Evolutionary conservation across 2,888 invertebrate genomes (phyloP).

Genomic region (Notocelia uddmanniana): DNA sequence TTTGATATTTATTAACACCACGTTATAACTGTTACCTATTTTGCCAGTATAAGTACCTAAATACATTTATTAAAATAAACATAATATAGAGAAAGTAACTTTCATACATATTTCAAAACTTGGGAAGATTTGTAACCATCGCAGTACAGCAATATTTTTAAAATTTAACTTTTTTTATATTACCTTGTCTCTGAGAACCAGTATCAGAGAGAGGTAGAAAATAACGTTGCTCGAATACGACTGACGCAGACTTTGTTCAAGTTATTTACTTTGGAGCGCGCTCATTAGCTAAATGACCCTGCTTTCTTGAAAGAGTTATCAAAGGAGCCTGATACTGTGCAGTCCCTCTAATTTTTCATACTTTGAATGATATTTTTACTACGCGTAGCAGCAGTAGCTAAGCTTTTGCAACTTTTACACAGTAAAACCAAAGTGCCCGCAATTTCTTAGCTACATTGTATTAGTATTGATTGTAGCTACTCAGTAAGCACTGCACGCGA

Average conservation of each 20-base stretch:
- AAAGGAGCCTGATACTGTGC: constrained; percentile 59
- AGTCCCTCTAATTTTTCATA: constrained; percentile 40
- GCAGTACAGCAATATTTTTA: constrained; percentile 59
- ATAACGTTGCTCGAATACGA: constrained; percentile 65
- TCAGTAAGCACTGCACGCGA: constrained; percentile 27
- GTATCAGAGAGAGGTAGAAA: constrained; percentile 75
- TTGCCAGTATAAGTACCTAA: neutral
- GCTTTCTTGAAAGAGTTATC: constrained; percentile 76
- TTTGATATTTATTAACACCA: neutral
- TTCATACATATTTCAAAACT: constrained; percentile 37
- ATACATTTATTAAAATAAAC: constrained; percentile 23
- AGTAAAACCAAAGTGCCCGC: constrained; percentile 4
- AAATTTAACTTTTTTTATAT: constrained; percentile 58
- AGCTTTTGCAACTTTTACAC: constrained; percentile 12
- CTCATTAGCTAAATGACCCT: constrained; percentile 83
- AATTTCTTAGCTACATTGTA: constrained; percentile 31
- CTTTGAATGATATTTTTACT: neutral
- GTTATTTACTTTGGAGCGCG: constrained; percentile 78
- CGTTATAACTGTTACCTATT: constrained; percentile 1
- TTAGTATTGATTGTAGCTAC: constrained; percentile 31
- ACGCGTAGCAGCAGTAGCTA: neutral
- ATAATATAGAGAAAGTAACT: constrained; percentile 3
- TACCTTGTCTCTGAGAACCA: constrained; percentile 56
- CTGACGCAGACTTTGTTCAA: constrained; percentile 76
- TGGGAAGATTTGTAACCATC: constrained; percentile 42